Percentiles rank a stretch among this genome's conserved stretches.
These are phyloP conservation scores for Heliconius charithonia DNA, from an alignment of 2,888 invertebrate species.

Conservation along the genomic window DNA sequence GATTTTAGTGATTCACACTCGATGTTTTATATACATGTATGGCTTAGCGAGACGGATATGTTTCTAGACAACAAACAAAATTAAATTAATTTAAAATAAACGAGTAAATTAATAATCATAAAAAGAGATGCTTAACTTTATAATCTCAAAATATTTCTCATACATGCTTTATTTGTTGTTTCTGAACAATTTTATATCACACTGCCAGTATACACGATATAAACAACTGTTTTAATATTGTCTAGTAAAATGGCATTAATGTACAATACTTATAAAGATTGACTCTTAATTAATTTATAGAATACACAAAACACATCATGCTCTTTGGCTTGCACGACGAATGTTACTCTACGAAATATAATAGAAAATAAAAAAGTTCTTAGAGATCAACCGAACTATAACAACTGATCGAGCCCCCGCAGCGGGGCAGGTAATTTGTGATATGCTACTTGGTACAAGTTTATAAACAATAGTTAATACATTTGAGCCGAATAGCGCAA, in stretches of 20 bases:
- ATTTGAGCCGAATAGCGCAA: conserved; percentile 63
- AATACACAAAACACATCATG: conserved; percentile 83
- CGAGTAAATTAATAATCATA: not conserved
- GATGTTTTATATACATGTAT: conserved; percentile 13
- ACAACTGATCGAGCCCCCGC: conserved; percentile 59
- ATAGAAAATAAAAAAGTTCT: conserved; percentile 61
- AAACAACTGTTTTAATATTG: conserved; percentile 75
- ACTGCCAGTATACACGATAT: conserved; percentile 59
- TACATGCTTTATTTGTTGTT: conserved; percentile 10
- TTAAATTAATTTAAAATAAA: conserved; percentile 2
- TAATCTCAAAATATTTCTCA: conserved; percentile 14
- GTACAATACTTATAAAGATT: conserved; percentile 75
- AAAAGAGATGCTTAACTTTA: not conserved
- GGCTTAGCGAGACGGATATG: not conserved
- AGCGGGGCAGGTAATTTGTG: conserved; percentile 61
- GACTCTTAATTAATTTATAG: conserved; percentile 78
- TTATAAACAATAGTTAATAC: conserved; percentile 53
- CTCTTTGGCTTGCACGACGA: conserved; percentile 84
- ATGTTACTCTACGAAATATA: conserved; percentile 67
- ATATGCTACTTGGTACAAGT: conserved; percentile 64
- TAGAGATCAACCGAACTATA: conserved; percentile 75
- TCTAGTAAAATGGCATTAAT: conserved; percentile 82
- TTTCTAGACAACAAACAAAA: not conserved
- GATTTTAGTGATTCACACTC: not conserved
- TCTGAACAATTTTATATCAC: not conserved